Evolutionary conservation across 2,113 vertebrate genomes (phyloP).

Genomic region (Electrona antarctica): DNA sequence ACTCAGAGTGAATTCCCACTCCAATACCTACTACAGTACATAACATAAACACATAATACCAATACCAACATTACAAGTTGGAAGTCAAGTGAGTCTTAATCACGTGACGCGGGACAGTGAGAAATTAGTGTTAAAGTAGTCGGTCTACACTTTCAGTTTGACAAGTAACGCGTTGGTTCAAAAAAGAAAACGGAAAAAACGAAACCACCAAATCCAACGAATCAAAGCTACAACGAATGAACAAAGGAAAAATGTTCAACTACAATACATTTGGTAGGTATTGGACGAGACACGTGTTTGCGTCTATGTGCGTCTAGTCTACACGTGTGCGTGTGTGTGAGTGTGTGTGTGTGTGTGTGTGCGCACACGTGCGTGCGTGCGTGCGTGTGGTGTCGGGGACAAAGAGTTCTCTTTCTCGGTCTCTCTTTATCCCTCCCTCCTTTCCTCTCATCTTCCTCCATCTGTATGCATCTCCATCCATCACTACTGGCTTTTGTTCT

Average conservation of each 20-base stretch:
- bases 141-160: too few species aligned
- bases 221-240: too few species aligned
- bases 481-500: neutral
- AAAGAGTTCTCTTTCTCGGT: conserved; percentile 44
- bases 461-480: conserved; percentile 8
- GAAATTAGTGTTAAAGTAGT: too few species aligned
- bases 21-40: too few species aligned
- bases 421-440: neutral
- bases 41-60: too few species aligned
- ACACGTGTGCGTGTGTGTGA: neutral
- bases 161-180: too few species aligned
- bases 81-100: too few species aligned
- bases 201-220: too few species aligned
- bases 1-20: too few species aligned
- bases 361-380: conserved; percentile 16
- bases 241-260: neutral
- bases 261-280: neutral
- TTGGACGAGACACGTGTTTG: neutral
- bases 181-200: too few species aligned
- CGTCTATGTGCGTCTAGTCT: neutral
- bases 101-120: too few species aligned
- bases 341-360: conserved; percentile 39
- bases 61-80: too few species aligned
- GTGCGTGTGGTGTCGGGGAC: conserved; percentile 50
- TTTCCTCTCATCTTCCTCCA: neutral